phyloP scores from a whole-genome alignment of 2,888 invertebrate species.

The Hanleya hanleyi region DNA sequence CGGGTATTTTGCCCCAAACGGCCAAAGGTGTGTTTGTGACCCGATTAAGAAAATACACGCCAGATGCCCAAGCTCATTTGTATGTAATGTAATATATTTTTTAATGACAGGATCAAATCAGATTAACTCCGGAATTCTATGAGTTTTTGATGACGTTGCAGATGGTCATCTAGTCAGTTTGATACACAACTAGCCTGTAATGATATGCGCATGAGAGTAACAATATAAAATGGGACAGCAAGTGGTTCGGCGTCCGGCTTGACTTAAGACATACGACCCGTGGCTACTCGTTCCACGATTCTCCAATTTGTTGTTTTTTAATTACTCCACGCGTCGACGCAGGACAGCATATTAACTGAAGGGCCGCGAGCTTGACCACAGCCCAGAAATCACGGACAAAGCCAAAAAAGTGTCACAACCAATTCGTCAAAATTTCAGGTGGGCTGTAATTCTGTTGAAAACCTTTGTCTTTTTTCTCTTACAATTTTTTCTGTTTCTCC shows the following conservation, averaged over 20 bases:
- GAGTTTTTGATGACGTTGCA: no score
- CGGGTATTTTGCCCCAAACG: no score
- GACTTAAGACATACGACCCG: conserved; percentile 5
- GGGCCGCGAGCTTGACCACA: neutral
- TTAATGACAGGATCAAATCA: no score
- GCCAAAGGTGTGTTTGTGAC: no score
- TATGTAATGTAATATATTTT: no score
- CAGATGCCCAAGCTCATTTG: no score
- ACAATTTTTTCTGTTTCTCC: neutral
- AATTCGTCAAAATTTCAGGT: conserved; percentile 8
- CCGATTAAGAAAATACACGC: no score
- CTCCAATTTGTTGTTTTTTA: conserved; percentile 6
- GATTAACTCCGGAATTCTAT: no score
- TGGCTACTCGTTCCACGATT: neutral
- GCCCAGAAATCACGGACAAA: neutral
- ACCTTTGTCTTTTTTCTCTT: neutral
- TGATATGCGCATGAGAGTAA: conserved; percentile 1
- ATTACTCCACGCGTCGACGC: neutral
- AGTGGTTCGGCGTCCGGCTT: neutral
- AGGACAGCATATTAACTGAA: neutral
- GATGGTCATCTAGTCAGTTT: neutral
- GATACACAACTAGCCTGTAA: neutral
- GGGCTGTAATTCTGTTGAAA: neutral
- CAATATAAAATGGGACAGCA: neutral
- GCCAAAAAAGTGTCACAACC: neutral